phyloP scores from a whole-genome alignment of 2,797 vertebrate species.

The Semaprochilodus insignis region DNA sequence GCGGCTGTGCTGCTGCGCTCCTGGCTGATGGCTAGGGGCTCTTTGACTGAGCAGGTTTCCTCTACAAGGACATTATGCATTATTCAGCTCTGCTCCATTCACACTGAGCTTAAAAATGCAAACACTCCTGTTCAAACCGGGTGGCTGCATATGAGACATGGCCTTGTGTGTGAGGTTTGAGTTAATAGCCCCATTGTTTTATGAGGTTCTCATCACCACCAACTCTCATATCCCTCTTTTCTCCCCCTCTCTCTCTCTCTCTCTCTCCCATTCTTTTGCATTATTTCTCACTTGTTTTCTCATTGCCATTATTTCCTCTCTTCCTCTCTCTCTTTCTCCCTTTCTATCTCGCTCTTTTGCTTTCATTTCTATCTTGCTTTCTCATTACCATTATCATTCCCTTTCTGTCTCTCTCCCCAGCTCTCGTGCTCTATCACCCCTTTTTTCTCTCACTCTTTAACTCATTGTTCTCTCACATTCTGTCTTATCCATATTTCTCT shows the following conservation, averaged over 20 bases:
- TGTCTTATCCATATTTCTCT: background rate
- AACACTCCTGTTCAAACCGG: background rate
- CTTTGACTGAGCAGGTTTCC: background rate
- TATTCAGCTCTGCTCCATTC: constrained; percentile 2
- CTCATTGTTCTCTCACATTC: background rate
- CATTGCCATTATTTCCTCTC: too few species aligned
- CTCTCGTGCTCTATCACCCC: too few species aligned
- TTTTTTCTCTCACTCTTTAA: too few species aligned
- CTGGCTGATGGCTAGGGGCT: background rate
- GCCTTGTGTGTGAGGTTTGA: constrained; percentile 5
- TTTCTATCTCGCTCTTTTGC: background rate
- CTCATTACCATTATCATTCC: too few species aligned
- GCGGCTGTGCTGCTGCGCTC: background rate
- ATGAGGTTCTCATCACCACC: background rate
- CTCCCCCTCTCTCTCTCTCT: background rate
- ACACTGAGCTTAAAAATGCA: constrained; percentile 5
- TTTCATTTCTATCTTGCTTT: background rate
- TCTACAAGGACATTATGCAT: constrained; percentile 21
- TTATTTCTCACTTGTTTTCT: background rate
- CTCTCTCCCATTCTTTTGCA: too few species aligned
- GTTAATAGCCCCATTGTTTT: background rate
- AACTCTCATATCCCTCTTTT: background rate
- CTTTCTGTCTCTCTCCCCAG: background rate
- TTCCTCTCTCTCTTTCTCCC: background rate
- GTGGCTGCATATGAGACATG: background rate